Evolutionary conservation across 2,113 vertebrate species (phyloP).

Genomic region (Nyctibius bracteatus): DNA sequence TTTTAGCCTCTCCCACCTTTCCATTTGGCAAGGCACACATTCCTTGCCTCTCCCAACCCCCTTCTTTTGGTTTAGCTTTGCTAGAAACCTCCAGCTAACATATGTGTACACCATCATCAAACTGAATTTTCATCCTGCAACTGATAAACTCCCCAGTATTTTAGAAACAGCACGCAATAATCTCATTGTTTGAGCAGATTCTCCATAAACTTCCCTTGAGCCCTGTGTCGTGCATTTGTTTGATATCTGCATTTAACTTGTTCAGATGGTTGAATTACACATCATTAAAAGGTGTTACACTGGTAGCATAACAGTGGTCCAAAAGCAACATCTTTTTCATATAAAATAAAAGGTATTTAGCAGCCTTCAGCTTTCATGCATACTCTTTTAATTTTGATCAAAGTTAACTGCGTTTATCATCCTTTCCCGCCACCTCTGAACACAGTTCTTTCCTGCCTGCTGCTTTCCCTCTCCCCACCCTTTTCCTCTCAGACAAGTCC

Average conservation of each 20-base stretch:
- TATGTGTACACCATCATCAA: background rate
- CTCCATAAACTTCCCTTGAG: background rate
- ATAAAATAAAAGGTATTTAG: background rate
- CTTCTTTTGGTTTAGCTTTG: background rate
- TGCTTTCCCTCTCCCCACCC: slow-evolving; percentile 2
- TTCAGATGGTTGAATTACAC: background rate
- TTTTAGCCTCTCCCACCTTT: background rate
- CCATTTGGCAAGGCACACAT: background rate
- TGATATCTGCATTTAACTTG: background rate
- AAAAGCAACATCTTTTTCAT: background rate
- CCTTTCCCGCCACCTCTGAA: background rate
- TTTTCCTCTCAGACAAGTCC: background rate
- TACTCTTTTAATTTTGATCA: background rate
- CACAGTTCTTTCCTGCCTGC: background rate
- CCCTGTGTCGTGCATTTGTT: background rate
- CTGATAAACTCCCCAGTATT: background rate
- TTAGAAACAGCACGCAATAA: background rate
- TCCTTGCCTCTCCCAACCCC: background rate
- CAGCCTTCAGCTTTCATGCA: background rate
- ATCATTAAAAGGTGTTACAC: background rate
- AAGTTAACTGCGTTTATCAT: background rate
- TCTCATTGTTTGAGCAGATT: background rate
- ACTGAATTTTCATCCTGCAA: background rate
- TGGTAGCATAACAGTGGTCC: background rate
- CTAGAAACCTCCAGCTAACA: background rate